Evolutionary conservation across 64 coral and sea anemone genomes (phyloP).

Genomic region (Actinia equina): DNA sequence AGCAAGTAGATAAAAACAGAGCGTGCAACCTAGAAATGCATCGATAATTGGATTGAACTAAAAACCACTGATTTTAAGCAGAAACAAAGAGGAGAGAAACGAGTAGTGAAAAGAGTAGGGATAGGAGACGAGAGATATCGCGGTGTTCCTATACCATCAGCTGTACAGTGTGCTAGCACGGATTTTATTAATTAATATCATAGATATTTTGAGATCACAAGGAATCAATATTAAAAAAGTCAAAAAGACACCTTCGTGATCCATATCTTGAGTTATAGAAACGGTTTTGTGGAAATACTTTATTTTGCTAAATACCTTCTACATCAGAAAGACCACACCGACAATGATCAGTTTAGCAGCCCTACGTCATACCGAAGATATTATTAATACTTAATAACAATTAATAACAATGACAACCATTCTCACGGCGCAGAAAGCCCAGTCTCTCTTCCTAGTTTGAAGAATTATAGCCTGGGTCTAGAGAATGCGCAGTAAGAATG

Average conservation of each 20-base stretch:
- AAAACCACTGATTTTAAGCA: not conserved
- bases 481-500: slow-evolving; percentile 50
- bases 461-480: not conserved
- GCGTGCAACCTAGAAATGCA: not conserved
- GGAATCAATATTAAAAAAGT: not conserved
- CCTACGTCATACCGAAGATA: slow-evolving; percentile 24
- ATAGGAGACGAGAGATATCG: too few species aligned
- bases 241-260: not conserved
- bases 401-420: not conserved
- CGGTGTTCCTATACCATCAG: too few species aligned
- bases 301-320: not conserved
- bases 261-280: not conserved
- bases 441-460: not conserved
- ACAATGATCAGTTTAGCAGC: slow-evolving; percentile 24
- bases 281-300: not conserved
- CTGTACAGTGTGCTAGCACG: too few species aligned
- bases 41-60: not conserved
- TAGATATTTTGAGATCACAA: too few species aligned
- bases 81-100: too few species aligned
- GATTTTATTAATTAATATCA: too few species aligned
- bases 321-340: slow-evolving; percentile 35
- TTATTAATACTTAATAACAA: not conserved
- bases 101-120: too few species aligned
- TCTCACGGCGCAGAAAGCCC: slow-evolving; percentile 3
- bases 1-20: not conserved